Evolutionary conservation across 2,888 invertebrate species (phyloP).

Genomic region (Ophion obscuratus): DNA sequence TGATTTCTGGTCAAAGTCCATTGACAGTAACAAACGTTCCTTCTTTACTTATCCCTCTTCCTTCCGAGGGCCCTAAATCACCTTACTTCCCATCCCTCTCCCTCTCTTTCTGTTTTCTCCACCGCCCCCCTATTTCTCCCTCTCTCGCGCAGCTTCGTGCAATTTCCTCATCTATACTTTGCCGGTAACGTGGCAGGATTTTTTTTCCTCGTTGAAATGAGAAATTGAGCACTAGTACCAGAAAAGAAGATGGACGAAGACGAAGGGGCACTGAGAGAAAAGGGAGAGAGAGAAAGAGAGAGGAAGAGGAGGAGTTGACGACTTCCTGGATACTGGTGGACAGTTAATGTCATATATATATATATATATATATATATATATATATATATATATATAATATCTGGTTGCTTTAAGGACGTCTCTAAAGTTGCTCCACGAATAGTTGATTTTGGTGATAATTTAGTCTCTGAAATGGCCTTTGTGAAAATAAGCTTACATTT

Average conservation of each 20-base stretch:
- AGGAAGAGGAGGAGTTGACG: neutral
- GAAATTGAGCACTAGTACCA: conserved; percentile 18
- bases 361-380: neutral
- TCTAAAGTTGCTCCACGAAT: no score
- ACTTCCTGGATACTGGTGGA: conserved; percentile 20
- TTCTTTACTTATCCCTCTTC: conserved; percentile 12
- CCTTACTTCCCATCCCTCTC: conserved; percentile 3
- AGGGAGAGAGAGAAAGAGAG: neutral
- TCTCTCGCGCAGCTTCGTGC: neutral
- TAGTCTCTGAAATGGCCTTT: no score
- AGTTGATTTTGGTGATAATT: no score
- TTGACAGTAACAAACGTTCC: conserved; percentile 12
- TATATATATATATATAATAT: neutral
- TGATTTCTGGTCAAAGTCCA: conserved; percentile 21
- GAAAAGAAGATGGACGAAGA: conserved; percentile 14
- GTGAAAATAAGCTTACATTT: no score
- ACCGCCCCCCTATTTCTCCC: neutral
- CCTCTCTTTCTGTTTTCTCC: neutral
- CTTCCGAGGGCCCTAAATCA: conserved; percentile 34
- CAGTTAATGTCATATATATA: neutral
- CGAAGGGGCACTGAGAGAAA: neutral
- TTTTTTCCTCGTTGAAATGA: conserved; percentile 11
- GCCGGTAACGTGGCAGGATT: neutral
- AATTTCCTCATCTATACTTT: conserved; percentile 11
- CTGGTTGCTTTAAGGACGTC: no score